Base-by-base conservation (phyloP, 2,888 invertebrate genomes). In the Agonopterix subpropinquella region DNA sequence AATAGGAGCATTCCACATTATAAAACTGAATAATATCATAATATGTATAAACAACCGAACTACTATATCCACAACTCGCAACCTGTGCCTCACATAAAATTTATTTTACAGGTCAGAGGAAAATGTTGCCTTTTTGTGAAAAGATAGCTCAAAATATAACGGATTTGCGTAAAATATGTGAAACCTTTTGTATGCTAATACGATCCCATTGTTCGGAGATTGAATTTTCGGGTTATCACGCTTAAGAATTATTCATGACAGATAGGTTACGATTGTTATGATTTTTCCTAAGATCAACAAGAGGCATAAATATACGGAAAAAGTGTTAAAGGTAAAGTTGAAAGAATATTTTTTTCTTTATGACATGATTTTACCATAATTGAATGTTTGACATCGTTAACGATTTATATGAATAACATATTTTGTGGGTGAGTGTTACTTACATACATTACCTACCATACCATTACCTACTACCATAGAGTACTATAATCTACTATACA, bases 101-200 rank as follows among this genome's bases (percentile, higher is more conserved):
- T 73, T 81, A 77, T 83, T 75, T 77, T 69, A 59, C 76, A 75
- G 82, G 80, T 79, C 80, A 78, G 73, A 64, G 58, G 64, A 70
- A 77, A 80, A 74, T 73, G 73, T 75, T 76, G 70, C 76, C 78
- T 77, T 80, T 81, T 78, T 80, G 75, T 71, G 67, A 73, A 73
- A 72, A 81, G 76, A 83, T 84, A 84, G 81, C 82, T 82, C 84
- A 81, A 84, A 84, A 82, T 84, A 82, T 80, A 82, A 80, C 81
- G 82, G 84, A 82, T 86, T 80, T 81, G 77, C 83, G 83, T 85
- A 83, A 86, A 83, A 87, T 87, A 86, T 87, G 81, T 85, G 86
- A 84, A 85, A 80, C 86, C 85, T 86, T 87, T 86, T 87, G 84
- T 87, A 87, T 87, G 87, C 81, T 87, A 87, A 87, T 87, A 84